These are phyloP conservation scores for Diplodus sargus DNA, from an alignment of 2,797 vertebrate species.

Conservation along the genomic window DNA sequence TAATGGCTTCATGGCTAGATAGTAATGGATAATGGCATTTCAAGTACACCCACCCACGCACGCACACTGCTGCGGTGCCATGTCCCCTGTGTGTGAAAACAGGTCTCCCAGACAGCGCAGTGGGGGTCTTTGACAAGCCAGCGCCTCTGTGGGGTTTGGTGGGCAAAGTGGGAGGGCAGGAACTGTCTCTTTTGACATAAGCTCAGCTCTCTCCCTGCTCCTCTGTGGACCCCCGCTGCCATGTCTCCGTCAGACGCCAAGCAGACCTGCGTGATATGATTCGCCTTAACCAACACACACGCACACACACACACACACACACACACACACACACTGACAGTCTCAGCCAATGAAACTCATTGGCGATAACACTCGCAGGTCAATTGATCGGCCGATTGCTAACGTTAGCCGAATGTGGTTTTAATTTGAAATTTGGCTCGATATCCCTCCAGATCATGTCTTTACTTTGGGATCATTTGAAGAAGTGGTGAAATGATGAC, in stretches of 20 bases:
- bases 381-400: constrained; percentile 2
- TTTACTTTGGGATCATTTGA: too few relatives aligned
- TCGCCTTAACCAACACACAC: constrained; percentile 6
- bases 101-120: constrained; percentile 74
- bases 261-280: constrained; percentile 58
- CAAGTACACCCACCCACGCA: constrained; percentile 74
- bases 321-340: background rate
- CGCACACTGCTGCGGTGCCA: constrained; percentile 54
- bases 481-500: too few relatives aligned
- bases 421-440: too few relatives aligned
- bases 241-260: constrained; percentile 63
- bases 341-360: constrained; percentile 22
- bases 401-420: too few relatives aligned
- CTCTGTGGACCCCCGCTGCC: constrained; percentile 69
- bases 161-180: constrained; percentile 47
- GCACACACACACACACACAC: too few relatives aligned
- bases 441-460: too few relatives aligned
- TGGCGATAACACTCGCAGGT: constrained; percentile 8
- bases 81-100: constrained; percentile 73
- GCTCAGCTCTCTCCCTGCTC: constrained; percentile 55
- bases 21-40: constrained; percentile 77
- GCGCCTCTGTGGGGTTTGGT: constrained; percentile 57
- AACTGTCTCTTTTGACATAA: constrained; percentile 67
- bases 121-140: constrained; percentile 71
- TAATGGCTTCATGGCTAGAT: constrained; percentile 65